Evolutionary conservation across 1,140 invertebrate genomes (phyloP), one percentile per base, ranked within the genome.

Genomic region (Charaxes varanes): DNA sequence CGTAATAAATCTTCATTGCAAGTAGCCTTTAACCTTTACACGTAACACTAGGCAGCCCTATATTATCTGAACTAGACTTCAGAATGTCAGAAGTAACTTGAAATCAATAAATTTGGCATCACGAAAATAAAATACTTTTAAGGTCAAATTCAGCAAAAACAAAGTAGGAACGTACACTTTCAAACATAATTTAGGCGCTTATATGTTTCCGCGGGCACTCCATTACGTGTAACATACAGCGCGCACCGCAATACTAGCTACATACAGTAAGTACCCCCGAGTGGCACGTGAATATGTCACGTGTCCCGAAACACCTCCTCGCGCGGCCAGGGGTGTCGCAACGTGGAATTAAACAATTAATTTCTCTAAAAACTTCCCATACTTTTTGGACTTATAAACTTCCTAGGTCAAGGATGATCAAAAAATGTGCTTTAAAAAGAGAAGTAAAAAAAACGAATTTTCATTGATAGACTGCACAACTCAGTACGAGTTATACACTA

Each of bases 201-300:
- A 31, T 41, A 27, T 43, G 32, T 43, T 44, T 12, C 26, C 50
- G 48, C 45, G 51, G 57, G 50, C 44, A 64, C 53, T 71, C 55
- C 53, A 74, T 73, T 76, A 79, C 53, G 41, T 37, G 59, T 58
- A 64, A 64, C 56, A 69, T 56, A 54, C 58, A 53, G 60, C 57
- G 50, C 63, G 60, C 63, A 53, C 65, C 63, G 47, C 67, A 63
- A 59, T 56, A 53, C 44, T 59, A 62, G 40, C 61, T 48, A 44
- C n/a, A n/a, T n/a, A n/a, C 47, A 43, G 53, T 72, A 71, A 71
- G 62, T 60, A 65, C 69, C 45, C 65, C 59, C 65, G 58, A 44
- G 67, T 58, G 62, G 26, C 62, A 46, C 63, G 67, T 59, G 73
- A 78, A 78, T 73, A 72, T 70, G 70, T 78, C 73, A 73, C 64